Base-by-base conservation (phyloP, 2,888 invertebrate genomes). In the Pristionchus maxplancki region DNA sequence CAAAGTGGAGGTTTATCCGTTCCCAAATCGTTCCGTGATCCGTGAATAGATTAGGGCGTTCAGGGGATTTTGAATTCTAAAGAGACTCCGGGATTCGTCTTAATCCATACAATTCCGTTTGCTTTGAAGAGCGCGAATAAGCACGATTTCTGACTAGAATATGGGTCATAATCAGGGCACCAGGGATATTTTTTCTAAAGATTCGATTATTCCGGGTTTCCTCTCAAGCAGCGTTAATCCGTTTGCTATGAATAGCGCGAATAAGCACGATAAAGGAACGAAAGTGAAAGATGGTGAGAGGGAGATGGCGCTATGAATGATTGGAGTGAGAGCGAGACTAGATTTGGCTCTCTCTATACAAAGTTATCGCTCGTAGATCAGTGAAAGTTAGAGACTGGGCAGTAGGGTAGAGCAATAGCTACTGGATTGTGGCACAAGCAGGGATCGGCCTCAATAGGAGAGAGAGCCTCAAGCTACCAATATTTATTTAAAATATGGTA, bases 231-330 rank as follows among this genome's bases (percentile, higher is more conserved):
- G 20, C 74, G 74, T 40, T 40, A 40, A 9, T 17, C 17, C 8
- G 5, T 67, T 67, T 40, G 74, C 40, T 37, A 37, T 74, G 40
- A 44, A n/a, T 74, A 74, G 50, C 31, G 48, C 17, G 48, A 82
- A 28, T 50, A 24, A 74, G 74, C 34, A 28, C 17, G 50, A 48
- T 40, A 48, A 78, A 31, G 50, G n/a, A n/a, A n/a, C n/a, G n/a
- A n/a, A n/a, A n/a, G n/a, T n/a, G n/a, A n/a, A n/a, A n/a, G 28
- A 82, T 48, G 50, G 50, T 4, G 74, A 50, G 28, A 82, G 82
- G 5, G 82, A 50, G 28, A 82, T n/a, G n/a, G n/a, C 28, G 78
- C 40, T 67, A 67, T 67, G 67, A 67, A 67, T 67, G 67, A 67
- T 67, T 34, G 40, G 74, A 74, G 37, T 50, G 13, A n/a, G n/a